Evolutionary conservation across 1,140 invertebrate species (phyloP).

Genomic region (Drosophila rhopaloa): DNA sequence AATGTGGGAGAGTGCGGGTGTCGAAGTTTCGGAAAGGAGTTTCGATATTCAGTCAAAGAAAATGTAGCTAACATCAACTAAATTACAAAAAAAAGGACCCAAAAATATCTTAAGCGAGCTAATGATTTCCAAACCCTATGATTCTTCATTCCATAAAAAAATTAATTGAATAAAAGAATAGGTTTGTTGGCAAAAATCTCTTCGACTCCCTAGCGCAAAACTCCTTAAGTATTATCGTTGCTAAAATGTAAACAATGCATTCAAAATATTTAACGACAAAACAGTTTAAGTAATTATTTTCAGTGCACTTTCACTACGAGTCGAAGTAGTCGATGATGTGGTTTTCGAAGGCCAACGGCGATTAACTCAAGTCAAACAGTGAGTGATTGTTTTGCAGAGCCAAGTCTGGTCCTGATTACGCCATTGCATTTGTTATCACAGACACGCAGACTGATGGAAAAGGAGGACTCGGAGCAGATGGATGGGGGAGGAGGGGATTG

Average conservation of each 20-base stretch:
- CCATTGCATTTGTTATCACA: conserved; percentile 75
- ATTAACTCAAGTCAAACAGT: conserved; percentile 81
- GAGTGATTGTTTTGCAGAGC: conserved; percentile 78
- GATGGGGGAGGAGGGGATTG: conserved; percentile 1
- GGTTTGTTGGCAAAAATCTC: too few relatives aligned
- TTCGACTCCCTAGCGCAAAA: too few relatives aligned
- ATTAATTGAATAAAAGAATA: too few relatives aligned
- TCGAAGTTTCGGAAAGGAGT: conserved; percentile 5
- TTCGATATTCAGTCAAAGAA: conserved; percentile 26
- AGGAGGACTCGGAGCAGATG: neutral
- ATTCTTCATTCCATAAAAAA: too few relatives aligned
- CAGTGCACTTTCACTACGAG: conserved; percentile 19
- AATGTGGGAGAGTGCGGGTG: neutral
- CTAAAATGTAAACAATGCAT: too few relatives aligned
- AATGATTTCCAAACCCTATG: too few relatives aligned
- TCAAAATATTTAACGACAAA: neutral
- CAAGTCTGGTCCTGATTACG: conserved; percentile 73
- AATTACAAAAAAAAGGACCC: neutral
- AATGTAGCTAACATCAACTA: neutral
- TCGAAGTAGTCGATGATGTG: conserved; percentile 54
- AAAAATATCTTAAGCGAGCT: too few relatives aligned
- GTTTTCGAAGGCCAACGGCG: conserved; percentile 69
- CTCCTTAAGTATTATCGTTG: too few relatives aligned
- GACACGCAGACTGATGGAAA: conserved; percentile 25
- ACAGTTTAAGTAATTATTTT: neutral